Base-by-base conservation (phyloP, 1,140 invertebrate genomes). In the Zaprionus davidi region DNA sequence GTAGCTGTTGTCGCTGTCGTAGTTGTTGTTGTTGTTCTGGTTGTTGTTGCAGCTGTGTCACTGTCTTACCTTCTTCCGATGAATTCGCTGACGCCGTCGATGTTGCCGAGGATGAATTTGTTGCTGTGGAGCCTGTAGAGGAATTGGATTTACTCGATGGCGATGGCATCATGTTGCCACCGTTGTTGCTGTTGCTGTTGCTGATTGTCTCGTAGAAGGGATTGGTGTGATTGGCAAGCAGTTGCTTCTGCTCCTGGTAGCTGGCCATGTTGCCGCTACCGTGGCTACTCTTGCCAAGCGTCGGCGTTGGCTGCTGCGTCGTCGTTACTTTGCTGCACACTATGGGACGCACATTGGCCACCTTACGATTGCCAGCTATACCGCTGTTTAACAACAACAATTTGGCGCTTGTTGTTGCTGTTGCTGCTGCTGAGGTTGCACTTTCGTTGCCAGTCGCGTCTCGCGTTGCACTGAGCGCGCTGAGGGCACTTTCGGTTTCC, bases 401-500 rank as follows among this genome's bases (percentile, higher is more conserved):
- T 76, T 92, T 92, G 58, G 85, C 78, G 53, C 65, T 88, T 65
- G 90, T 90, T 26, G 69, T 78, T 13, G 41, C 67, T 15, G 59
- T 36, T 69, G 56, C 58, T 65, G 69, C 17, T 56, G 60, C 26
- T 66, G 82, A 34, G 31, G 31, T 51, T 84, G 87, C 87, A 91
- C 88, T 91, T 91, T 91, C 88, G 66, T 26, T 26, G 24, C 79
- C 71, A 38, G 73, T 31, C 22, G 56, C 58, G 17, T 74, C 59
- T 80, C 68, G 77, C 44, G 56, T 66, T 87, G 81, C 82, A 87
- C 65, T 66, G 92, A 90, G 60, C 31, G 26, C 26, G 7, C 26
- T 34, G 31, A 87, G 76, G 58, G 91, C 82, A 91, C 85, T 91
- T 69, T 94, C 93, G 55, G 94, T 94, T 86, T 95, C 95, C 93